A percentile compares a stretch with the other conserved stretches of the same genome.
phyloP scores from a whole-genome alignment of 2,797 vertebrate genomes.

The Lacerta viridis region DNA sequence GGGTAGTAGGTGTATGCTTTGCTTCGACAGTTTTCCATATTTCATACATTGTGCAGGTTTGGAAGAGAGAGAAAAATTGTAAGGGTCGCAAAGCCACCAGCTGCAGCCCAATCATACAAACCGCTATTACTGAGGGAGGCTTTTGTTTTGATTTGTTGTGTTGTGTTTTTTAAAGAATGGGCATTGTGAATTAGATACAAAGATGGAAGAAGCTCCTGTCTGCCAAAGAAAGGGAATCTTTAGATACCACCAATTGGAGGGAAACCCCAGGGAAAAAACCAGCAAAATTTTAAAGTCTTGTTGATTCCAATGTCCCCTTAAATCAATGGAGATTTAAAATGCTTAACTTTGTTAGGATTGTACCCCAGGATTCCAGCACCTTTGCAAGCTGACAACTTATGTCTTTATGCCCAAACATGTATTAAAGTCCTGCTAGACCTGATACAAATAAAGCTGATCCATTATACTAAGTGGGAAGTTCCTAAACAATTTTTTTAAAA shows the following conservation, averaged over 20 bases:
- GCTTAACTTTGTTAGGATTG: too few species aligned
- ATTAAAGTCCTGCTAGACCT: not conserved
- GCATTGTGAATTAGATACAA: not conserved
- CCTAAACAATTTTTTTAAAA: not conserved
- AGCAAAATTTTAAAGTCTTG: not conserved
- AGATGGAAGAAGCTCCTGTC: not conserved
- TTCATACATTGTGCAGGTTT: not conserved
- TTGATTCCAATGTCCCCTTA: too few species aligned
- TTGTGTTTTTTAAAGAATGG: not conserved
- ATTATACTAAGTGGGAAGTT: conserved; percentile 4
- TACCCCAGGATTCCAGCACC: too few species aligned
- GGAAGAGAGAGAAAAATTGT: not conserved
- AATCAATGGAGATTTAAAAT: too few species aligned
- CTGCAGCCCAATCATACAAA: not conserved
- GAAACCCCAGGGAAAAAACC: not conserved
- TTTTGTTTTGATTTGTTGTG: not conserved
- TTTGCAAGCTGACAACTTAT: too few species aligned
- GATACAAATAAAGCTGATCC: conserved; percentile 10
- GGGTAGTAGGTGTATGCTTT: not conserved
- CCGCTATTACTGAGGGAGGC: not conserved
- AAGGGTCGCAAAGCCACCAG: not conserved
- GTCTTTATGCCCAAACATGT: too few species aligned
- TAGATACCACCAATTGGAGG: not conserved
- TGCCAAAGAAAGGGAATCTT: not conserved
- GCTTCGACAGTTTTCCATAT: not conserved